Base-by-base conservation (phyloP, 2,888 invertebrate genomes). In the Chrysina gloriosa region DNA sequence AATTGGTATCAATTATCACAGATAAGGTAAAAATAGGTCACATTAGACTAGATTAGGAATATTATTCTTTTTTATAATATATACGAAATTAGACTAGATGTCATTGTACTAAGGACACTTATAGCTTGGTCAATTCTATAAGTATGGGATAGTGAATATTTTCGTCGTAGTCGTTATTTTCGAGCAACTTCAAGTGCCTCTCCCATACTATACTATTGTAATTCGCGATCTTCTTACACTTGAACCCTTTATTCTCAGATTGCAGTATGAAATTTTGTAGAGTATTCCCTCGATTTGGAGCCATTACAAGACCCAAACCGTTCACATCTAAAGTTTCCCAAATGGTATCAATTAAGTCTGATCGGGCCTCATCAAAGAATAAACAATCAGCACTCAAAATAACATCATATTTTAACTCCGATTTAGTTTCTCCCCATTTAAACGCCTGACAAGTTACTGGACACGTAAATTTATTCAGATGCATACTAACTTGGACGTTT, bases 351-450 rank as follows among this genome's bases (percentile, higher is more conserved):
- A 91, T 89, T 70, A 92, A 83, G 72, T 89, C 89, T 25, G 86
- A 82, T 47, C 92, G 85, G 0, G 89, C 89, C 67, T 92, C 91
- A 77, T 92, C 92, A 79, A 92, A 92, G 84, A 92, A 93, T 68
- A 92, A 81, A 79, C 92, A 94, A 81, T 94, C 94, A 1, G 93
- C 93, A 77, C 92, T 91, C 6, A 94, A 84, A 56, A 94, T 88
- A 52, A 89, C 84, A 81, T 94, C 92, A 82, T 89, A 93, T 68
- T 86, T 84, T 19, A 29, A 11, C 6, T 56, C 31, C 4, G 42
- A 19, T 70, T 78, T 75, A 27, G 79, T 77, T 23, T 77, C 72
- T 48, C 86, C 86, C 87, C 89, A 89, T 77, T 88, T 85, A 9
- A 89, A 79, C 9, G 88, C 85, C 7, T 78, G 79, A 73, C 85